Conservation (phyloP, 2,797 vertebrate species). For the Xiphorhynchus erythropygius region DNA sequence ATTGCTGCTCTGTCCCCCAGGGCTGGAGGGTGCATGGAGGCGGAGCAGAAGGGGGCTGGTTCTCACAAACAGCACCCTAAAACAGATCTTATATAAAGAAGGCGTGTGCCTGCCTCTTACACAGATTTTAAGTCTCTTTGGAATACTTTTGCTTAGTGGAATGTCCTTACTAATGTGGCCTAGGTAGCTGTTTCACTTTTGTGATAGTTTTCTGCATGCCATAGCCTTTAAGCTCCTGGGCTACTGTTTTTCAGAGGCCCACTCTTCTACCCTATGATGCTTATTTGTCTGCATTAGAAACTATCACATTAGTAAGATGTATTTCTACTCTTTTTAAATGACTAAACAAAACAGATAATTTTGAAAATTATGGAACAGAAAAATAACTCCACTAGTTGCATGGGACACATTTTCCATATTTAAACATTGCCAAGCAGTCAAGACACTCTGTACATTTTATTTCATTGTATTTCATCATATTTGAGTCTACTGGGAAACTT, state of each 20-base stretch:
- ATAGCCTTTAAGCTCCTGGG: neutral
- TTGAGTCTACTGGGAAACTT: neutral
- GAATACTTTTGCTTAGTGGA: neutral
- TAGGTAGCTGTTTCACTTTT: neutral
- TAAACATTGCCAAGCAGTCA: neutral
- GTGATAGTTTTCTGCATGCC: neutral
- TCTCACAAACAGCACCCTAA: neutral
- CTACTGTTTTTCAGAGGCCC: neutral
- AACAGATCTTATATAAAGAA: neutral
- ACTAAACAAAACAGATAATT: neutral
- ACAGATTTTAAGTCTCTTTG: neutral
- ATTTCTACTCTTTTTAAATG: neutral
- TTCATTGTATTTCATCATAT: neutral
- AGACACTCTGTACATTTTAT: neutral
- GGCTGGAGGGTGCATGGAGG: fast-evolving
- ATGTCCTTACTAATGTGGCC: neutral
- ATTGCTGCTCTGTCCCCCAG: fast-evolving
- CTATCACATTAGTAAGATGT: neutral
- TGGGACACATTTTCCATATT: neutral
- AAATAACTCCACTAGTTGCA: neutral
- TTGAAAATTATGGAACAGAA: neutral
- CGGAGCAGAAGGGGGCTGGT: neutral
- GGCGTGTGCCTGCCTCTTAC: neutral
- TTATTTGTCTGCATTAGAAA: neutral
- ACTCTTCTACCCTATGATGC: neutral